phyloP scores from a whole-genome alignment of 2,888 invertebrate genomes.

The Eupithecia pulchellata region DNA sequence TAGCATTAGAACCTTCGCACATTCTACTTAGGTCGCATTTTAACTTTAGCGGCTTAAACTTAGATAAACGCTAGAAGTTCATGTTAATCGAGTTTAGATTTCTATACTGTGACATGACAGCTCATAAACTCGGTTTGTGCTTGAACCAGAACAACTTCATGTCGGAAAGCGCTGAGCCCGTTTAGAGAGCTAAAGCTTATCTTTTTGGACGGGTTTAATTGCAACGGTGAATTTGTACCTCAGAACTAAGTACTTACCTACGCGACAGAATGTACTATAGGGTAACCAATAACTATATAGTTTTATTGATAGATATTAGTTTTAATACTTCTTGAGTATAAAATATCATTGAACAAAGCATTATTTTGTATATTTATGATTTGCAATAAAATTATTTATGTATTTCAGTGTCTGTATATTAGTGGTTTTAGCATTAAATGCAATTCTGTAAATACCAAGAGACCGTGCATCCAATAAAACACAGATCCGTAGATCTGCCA shows the following conservation, averaged over 20 bases:
- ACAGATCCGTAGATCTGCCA: constrained; percentile 27
- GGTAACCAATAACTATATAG: background rate
- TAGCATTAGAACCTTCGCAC: background rate
- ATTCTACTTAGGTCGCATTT: no score
- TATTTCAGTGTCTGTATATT: background rate
- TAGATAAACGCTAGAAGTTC: no score
- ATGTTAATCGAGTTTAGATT: no score
- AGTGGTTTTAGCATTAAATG: constrained; percentile 16
- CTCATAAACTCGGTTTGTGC: no score
- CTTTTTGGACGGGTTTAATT: no score
- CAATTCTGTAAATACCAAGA: constrained; percentile 28
- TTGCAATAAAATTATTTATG: background rate
- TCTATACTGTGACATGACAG: no score
- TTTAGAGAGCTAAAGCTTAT: no score
- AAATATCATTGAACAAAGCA: constrained; percentile 1
- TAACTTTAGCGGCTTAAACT: no score
- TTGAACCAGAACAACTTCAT: no score
- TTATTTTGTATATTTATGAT: background rate
- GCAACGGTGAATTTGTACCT: no score
- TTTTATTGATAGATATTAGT: background rate
- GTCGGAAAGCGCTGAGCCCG: no score
- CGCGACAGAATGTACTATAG: background rate
- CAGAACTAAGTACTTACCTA: background rate
- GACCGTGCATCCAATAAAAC: constrained; percentile 27
- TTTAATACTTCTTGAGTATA: background rate